Percentiles rank a stretch among this genome's conserved stretches.
phyloP scores from a whole-genome alignment of 2,797 vertebrate genomes.

The Enteromius trimaculatus region DNA sequence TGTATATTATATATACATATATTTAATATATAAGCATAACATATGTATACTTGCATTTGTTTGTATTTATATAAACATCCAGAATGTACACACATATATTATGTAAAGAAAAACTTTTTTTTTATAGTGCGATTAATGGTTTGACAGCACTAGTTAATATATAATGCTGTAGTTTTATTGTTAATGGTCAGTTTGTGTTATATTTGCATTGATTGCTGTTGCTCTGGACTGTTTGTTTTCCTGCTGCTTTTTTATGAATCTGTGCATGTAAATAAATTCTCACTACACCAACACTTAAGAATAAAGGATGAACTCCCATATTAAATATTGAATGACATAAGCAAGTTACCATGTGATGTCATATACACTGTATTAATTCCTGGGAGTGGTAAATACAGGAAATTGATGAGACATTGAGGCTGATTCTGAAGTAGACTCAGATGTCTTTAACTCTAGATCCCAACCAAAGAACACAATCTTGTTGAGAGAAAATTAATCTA shows the following conservation, averaged over 20 bases:
- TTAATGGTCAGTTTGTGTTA: conserved; percentile 52
- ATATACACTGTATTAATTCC: background rate
- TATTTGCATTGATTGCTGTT: conserved; percentile 69
- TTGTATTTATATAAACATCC: too few relatives aligned
- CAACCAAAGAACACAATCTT: conserved; percentile 66
- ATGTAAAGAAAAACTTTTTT: too few relatives aligned
- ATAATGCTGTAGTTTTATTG: conserved; percentile 59
- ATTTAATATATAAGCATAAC: too few relatives aligned
- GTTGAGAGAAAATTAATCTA: background rate
- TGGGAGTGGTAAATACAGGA: background rate
- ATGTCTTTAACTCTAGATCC: conserved; percentile 42
- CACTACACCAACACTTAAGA: conserved; percentile 13
- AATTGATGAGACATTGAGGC: background rate
- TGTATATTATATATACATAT: too few relatives aligned
- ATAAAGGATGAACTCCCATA: background rate
- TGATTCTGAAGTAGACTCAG: background rate
- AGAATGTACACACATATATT: too few relatives aligned
- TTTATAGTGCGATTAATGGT: too few relatives aligned
- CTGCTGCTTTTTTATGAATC: conserved; percentile 63
- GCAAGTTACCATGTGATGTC: background rate
- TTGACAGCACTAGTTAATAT: background rate
- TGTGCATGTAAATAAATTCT: conserved; percentile 68
- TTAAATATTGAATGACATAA: background rate
- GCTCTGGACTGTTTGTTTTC: conserved; percentile 59
- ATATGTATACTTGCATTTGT: too few relatives aligned